Evolutionary conservation across 2,113 vertebrate species (phyloP).

Genomic region (Galemys pyrenaicus): DNA sequence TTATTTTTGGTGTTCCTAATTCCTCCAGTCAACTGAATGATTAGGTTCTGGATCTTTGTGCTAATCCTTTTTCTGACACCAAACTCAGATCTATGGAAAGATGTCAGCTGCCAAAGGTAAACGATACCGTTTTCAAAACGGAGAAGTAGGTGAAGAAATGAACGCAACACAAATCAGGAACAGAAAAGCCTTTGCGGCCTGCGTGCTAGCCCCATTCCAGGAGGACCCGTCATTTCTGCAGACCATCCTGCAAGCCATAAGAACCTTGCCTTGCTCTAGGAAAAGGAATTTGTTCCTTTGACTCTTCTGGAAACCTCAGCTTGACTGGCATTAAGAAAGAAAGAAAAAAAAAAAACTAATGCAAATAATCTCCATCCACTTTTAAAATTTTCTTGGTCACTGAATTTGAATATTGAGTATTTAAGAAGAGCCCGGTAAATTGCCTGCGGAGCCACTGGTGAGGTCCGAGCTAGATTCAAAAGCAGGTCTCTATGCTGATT

Average conservation of each 20-base stretch:
- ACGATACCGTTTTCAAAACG: background rate
- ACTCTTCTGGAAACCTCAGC: background rate
- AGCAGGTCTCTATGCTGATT: background rate
- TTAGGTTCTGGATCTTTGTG: background rate
- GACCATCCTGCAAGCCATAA: background rate
- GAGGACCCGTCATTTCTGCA: background rate
- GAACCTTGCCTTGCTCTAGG: background rate
- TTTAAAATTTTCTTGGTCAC: background rate
- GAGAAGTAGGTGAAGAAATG: background rate
- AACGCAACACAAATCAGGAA: background rate
- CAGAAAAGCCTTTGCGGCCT: background rate
- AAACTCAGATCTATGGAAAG: background rate
- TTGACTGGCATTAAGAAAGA: background rate
- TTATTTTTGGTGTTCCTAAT: background rate
- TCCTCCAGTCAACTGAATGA: background rate
- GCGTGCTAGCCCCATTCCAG: background rate
- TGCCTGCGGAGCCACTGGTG: background rate
- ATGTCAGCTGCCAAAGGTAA: background rate
- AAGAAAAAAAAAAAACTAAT: background rate
- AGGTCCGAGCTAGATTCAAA: background rate
- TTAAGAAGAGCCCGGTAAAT: background rate
- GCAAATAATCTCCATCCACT: background rate
- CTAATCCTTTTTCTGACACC: background rate
- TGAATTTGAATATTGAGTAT: background rate
- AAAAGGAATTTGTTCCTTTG: background rate